Conservation (phyloP, 2,113 vertebrate species). For the Alouatta palliata region DNA sequence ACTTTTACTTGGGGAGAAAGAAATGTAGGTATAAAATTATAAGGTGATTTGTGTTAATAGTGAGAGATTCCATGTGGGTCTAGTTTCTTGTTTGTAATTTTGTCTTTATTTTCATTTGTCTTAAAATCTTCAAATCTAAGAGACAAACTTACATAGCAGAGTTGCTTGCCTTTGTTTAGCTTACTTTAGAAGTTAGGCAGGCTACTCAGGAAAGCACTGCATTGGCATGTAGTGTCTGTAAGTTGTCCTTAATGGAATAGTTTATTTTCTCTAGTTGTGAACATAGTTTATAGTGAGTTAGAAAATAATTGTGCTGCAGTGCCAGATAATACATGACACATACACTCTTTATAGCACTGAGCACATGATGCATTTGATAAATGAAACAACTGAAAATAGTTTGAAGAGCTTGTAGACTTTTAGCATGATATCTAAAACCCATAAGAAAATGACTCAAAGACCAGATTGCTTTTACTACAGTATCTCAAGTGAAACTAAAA, state of each 20-base stretch:
- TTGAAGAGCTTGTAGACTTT: not conserved
- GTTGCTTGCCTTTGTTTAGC: not conserved
- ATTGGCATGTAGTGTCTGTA: not conserved
- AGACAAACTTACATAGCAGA: not conserved
- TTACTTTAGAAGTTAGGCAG: not conserved
- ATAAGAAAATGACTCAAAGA: not conserved
- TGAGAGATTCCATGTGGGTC: not conserved
- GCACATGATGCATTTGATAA: not conserved
- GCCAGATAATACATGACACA: not conserved
- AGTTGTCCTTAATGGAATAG: not conserved
- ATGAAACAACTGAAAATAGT: not conserved
- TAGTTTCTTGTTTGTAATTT: not conserved
- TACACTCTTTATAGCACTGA: not conserved
- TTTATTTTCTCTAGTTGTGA: slow-evolving; percentile 28
- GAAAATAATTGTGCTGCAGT: not conserved
- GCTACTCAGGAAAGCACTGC: not conserved
- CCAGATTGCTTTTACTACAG: not conserved
- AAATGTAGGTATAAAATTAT: not conserved
- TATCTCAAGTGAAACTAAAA: not conserved
- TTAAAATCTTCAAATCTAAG: not conserved
- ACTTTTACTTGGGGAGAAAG: not conserved
- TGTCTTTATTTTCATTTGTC: not conserved
- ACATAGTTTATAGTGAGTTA: not conserved
- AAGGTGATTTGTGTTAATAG: not conserved
- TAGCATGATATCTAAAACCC: not conserved